These are phyloP conservation scores for Dinoponera quadriceps DNA, from an alignment of 1,140 invertebrate genomes.

Conservation along the genomic window DNA sequence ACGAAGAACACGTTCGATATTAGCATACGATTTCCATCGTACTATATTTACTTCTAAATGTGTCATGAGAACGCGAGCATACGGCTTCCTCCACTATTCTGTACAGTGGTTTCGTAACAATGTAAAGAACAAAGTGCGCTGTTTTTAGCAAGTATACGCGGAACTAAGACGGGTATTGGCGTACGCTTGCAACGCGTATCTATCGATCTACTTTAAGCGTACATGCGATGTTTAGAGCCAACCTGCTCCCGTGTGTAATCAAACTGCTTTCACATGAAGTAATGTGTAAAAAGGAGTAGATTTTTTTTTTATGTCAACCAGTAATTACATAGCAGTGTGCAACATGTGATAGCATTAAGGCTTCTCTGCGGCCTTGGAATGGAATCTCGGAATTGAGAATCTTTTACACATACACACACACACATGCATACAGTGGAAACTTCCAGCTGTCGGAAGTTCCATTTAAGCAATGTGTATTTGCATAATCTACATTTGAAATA, in stretches of 20 bases:
- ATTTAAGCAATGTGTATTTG: constrained; percentile 28
- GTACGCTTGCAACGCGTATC: constrained; percentile 17
- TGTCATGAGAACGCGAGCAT: not conserved
- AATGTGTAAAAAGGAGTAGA: constrained; percentile 3
- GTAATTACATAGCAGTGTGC: constrained; percentile 5
- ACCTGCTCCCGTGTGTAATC: constrained; percentile 13
- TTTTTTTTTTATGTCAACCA: constrained; percentile 18
- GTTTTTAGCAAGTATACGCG: not conserved
- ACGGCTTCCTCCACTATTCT: not conserved
- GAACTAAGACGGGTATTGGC: constrained; percentile 15
- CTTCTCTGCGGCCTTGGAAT: not conserved
- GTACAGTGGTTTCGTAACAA: not conserved
- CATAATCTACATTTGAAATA: constrained; percentile 15
- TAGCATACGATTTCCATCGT: not conserved
- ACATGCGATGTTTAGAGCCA: constrained; percentile 29
- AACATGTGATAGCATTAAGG: not conserved
- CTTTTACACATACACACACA: not conserved
- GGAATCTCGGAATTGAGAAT: not conserved
- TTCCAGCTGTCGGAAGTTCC: not conserved
- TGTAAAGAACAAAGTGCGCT: constrained; percentile 14
- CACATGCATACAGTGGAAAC: not conserved
- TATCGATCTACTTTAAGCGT: constrained; percentile 27
- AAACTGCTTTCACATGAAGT: constrained; percentile 26
- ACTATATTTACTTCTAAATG: not conserved
- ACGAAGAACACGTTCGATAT: constrained; percentile 2